Percentiles rank a stretch among this genome's conserved stretches.
phyloP scores from a whole-genome alignment of 2,113 vertebrate species.

The Meleagris gallopavo region DNA sequence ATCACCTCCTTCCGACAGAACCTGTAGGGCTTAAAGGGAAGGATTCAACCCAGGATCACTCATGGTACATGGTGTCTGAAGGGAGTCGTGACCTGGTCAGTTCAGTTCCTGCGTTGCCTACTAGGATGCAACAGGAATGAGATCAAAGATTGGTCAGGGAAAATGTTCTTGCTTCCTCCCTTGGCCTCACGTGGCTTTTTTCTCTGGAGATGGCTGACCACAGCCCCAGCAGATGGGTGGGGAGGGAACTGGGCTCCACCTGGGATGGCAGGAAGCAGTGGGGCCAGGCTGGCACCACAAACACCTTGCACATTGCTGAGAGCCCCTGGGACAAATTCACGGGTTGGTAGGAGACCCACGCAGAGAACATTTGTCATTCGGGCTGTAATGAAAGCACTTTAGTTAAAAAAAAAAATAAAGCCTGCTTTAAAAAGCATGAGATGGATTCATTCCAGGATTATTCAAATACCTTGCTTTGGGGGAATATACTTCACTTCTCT shows the following conservation, averaged over 20 bases:
- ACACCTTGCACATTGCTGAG: not conserved
- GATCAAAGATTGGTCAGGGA: not conserved
- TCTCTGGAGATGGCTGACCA: rapidly evolving
- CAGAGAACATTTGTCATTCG: not conserved
- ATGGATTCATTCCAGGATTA: constrained; percentile 66
- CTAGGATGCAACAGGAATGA: not conserved
- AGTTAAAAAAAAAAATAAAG: not conserved
- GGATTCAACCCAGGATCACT: rapidly evolving
- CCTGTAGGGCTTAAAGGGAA: not conserved
- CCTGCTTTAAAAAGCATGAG: constrained; percentile 44
- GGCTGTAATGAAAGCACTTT: constrained; percentile 1
- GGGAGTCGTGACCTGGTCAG: not conserved
- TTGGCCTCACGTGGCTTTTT: not conserved
- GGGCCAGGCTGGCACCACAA: not conserved
- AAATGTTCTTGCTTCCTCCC: not conserved
- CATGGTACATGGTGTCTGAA: not conserved
- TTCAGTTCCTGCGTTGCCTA: not conserved
- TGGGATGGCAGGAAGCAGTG: not conserved
- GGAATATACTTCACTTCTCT: constrained; percentile 69
- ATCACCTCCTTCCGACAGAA: not conserved
- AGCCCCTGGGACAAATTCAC: not conserved
- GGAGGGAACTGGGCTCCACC: not conserved
- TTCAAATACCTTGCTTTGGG: constrained; percentile 65
- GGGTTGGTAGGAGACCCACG: not conserved
- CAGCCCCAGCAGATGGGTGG: not conserved